Evolutionary conservation across 2,113 vertebrate species (phyloP).

Genomic region (Datnioides undecimradiatus): DNA sequence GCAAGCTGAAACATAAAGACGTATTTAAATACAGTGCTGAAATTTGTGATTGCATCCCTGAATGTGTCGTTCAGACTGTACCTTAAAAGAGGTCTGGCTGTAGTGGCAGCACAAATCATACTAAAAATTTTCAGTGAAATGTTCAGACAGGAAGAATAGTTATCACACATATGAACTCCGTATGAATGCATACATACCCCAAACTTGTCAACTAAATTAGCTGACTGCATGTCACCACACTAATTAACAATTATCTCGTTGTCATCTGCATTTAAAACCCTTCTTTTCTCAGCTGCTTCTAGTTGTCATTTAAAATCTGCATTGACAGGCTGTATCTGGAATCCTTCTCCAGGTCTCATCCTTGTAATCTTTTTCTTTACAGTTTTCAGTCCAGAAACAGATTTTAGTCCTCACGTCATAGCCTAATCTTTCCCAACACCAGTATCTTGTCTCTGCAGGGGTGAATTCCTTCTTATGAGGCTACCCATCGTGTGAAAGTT

Average conservation of each 20-base stretch:
- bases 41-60: background rate
- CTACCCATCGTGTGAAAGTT: background rate
- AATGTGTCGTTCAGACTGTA: background rate
- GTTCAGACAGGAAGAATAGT: background rate
- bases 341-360: background rate
- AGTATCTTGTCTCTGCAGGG: background rate
- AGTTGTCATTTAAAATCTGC: constrained; percentile 11
- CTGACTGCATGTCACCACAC: background rate
- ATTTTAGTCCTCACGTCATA: background rate
- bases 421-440: background rate
- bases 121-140: background rate
- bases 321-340: constrained; percentile 4
- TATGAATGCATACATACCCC: background rate
- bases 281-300: background rate
- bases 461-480: background rate
- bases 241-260: constrained; percentile 2
- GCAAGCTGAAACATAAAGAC: constrained; percentile 66
- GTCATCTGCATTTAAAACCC: background rate
- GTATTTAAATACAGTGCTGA: background rate
- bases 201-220: background rate
- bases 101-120: background rate
- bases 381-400: constrained; percentile 1
- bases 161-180: background rate
- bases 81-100: background rate
- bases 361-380: background rate